These are phyloP conservation scores for Odontocerum albicorne DNA, from an alignment of 2,888 invertebrate genomes.

Conservation along the genomic window DNA sequence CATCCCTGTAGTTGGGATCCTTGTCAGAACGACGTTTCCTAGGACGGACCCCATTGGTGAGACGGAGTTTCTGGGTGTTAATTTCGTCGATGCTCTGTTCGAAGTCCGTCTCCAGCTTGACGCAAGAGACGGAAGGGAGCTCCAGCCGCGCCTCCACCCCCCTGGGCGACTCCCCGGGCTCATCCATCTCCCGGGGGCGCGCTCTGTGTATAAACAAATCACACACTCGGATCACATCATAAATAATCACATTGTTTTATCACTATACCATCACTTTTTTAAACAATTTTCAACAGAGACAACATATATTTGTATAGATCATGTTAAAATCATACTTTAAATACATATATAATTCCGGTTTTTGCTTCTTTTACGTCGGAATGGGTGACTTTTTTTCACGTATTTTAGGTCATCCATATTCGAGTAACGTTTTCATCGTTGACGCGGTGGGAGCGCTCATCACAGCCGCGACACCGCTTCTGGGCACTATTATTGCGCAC, in stretches of 20 bases:
- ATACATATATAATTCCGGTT: conserved; percentile 42
- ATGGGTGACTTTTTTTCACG: conserved; percentile 58
- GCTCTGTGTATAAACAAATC: conserved; percentile 18
- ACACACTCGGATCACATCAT: conserved; percentile 41
- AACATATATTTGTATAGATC: too few species aligned
- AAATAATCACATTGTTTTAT: conserved; percentile 62
- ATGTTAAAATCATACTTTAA: too few species aligned
- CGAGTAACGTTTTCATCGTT: conserved; percentile 56
- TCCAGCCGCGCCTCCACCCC: conserved; percentile 1
- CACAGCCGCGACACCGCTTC: conserved; percentile 14
- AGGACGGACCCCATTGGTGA: conserved; percentile 43
- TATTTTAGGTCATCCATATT: conserved; percentile 63
- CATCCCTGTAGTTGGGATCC: conserved; percentile 13
- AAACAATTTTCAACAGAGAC: too few species aligned
- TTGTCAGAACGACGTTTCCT: conserved; percentile 14
- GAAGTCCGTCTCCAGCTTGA: conserved; percentile 50
- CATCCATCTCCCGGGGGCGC: background rate
- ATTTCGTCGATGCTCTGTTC: conserved; percentile 56
- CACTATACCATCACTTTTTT: too few species aligned
- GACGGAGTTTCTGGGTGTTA: conserved; percentile 47
- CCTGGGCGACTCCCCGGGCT: background rate
- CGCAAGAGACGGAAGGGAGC: conserved; percentile 12
- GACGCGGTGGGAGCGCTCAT: conserved; percentile 19
- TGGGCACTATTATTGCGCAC: conserved; percentile 38
- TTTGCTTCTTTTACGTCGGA: conserved; percentile 49